phyloP scores from a whole-genome alignment of 2,797 vertebrate genomes.

The Scarus forsteni region DNA sequence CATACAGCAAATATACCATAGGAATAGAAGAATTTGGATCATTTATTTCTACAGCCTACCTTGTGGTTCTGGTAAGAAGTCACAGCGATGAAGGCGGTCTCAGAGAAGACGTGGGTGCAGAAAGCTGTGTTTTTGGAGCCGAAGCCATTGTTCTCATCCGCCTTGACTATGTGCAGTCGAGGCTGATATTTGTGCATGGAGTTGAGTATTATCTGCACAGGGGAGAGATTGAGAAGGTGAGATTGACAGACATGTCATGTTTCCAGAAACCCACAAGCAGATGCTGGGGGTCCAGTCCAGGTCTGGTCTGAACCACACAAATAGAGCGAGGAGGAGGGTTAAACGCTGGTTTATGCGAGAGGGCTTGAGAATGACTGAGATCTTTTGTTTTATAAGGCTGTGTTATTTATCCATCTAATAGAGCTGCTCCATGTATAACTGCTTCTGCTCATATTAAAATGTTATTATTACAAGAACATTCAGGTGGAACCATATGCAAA shows the following conservation, averaged over 20 bases:
- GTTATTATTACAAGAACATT: not conserved
- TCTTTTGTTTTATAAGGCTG: constrained; percentile 8
- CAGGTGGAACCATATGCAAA: not conserved
- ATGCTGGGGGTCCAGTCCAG: constrained; percentile 10
- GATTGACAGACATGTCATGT: constrained; percentile 37
- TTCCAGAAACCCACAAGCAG: constrained; percentile 30
- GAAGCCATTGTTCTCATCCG: constrained; percentile 97
- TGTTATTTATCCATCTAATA: not conserved
- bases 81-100: constrained; percentile 95
- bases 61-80: constrained; percentile 91
- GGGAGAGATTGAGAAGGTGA: constrained; percentile 56
- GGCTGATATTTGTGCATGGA: constrained; percentile 99
- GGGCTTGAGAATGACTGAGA: constrained; percentile 17
- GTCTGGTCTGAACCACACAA: not conserved
- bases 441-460: not conserved
- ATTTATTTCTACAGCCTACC: constrained; percentile 41
- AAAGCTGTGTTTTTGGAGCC: constrained; percentile 97
- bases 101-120: constrained; percentile 95
- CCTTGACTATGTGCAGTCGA: constrained; percentile 97
- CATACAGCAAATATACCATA: too few relatives aligned
- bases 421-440: too few relatives aligned
- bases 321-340: constrained; percentile 3
- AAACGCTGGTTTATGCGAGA: constrained; percentile 6
- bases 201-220: constrained; percentile 94
- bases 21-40: too few relatives aligned